These are phyloP conservation scores for Phylloscopus whistleri DNA, from an alignment of 2,113 vertebrate genomes.

Conservation along the genomic window DNA sequence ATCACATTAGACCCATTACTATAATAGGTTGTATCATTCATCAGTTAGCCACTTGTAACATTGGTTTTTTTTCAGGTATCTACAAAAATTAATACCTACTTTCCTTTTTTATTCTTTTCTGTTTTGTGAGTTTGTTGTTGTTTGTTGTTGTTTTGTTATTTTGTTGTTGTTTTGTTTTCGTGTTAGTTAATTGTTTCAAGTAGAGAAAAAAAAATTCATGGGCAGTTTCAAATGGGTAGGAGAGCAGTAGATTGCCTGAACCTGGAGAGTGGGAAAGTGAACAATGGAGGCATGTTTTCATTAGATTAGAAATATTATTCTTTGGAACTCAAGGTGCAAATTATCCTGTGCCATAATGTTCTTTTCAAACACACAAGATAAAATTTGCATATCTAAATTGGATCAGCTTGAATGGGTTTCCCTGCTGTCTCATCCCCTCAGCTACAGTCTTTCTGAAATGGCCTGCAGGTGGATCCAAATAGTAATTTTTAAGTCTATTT, in stretches of 20 bases:
- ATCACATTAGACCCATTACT: background rate
- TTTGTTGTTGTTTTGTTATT: background rate
- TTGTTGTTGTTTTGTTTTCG: background rate
- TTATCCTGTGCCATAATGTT: slow-evolving; percentile 65
- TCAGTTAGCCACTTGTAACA: background rate
- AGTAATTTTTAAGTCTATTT: slow-evolving; percentile 55
- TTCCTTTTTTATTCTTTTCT: background rate
- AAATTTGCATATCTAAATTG: slow-evolving; percentile 87
- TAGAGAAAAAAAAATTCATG: background rate
- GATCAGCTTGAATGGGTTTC: slow-evolving; percentile 75
- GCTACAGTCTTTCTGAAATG: slow-evolving; percentile 50
- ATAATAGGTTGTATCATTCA: background rate
- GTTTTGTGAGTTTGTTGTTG: background rate
- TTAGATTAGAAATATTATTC: slow-evolving; percentile 78
- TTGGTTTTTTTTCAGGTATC: background rate
- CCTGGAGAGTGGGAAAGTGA: slow-evolving; percentile 22
- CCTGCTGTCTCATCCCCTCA: slow-evolving; percentile 61
- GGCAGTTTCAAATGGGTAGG: background rate
- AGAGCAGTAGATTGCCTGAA: slow-evolving; percentile 22
- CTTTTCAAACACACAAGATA: slow-evolving; percentile 70
- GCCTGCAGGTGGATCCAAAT: slow-evolving; percentile 65
- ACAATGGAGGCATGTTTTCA: slow-evolving; percentile 68
- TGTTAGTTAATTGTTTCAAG: slow-evolving; percentile 36
- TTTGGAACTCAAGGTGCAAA: slow-evolving; percentile 75
- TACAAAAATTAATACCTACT: background rate